Base-by-base conservation (phyloP, 2,113 vertebrate species). In the Ictalurus furcatus region DNA sequence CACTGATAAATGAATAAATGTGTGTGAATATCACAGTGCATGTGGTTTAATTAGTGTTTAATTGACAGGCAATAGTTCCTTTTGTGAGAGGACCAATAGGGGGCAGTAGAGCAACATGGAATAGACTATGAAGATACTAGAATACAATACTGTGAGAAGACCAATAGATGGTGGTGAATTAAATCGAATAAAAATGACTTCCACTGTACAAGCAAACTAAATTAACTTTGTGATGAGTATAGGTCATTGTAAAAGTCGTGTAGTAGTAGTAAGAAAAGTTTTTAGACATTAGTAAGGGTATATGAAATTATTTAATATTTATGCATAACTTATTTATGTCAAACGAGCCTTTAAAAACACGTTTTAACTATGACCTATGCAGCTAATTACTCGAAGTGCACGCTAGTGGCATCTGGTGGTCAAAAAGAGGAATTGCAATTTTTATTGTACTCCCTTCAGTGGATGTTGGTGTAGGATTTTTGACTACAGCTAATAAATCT, bases 1-100 rank as follows among this genome's bases (percentile, higher is more conserved):
- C 11, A 88, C 28, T 85, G 21, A 74, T 73, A 56, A 59, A 59
- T 71, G 30, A 88, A 61, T 88, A 88, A 88, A 84, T 65, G 58
- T 78, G n/a, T 65, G 34, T 21, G 44, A 65, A 65, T 54, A 54
- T 84, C 14, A 58, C 37, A 5, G 16, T 48, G 25, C 28, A 37
- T 61, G 14, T 61, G 4, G 52, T 71, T 54, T 14, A 44, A 78
- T 65, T 59, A 34, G 54, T 82, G 54, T 21, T 82, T 85, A 44
- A 85, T 69, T 85, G 6, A 40, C 16, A 63, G 11, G n/a, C 11
- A 11, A 11, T 81, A 30, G 14, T 34, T 37, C 17, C 14, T 25
- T 9, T 37, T 52, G 58, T 54, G 7, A 54, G 61, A 48, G 17
- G 80, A 76, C 71, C 87, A 84, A 12, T 25, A 85, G 87, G 58